phyloP scores from a whole-genome alignment of 2,113 vertebrate species.

The Xiphophorus maculatus region DNA sequence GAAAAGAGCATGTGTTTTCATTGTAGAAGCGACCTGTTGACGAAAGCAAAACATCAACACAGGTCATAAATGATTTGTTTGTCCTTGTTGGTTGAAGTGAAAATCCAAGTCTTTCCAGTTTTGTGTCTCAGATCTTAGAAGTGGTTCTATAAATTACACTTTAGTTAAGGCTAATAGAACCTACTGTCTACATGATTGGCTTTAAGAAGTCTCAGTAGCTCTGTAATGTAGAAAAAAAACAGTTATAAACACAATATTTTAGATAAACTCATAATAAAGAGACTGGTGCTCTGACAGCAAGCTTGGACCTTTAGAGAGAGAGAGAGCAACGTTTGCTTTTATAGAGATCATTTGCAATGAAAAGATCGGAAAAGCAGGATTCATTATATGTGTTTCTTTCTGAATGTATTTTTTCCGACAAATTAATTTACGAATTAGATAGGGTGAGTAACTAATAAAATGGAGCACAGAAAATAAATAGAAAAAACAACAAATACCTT shows the following conservation, averaged over 20 bases:
- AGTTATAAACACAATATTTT: not conserved
- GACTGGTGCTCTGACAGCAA: not conserved
- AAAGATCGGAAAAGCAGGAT: not conserved
- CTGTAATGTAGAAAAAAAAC: not conserved
- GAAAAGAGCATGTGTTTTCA: not conserved
- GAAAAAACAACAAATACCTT: not conserved
- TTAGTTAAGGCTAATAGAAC: no score
- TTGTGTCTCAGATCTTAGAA: not conserved
- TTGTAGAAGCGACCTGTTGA: not conserved
- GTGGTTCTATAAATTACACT: not conserved
- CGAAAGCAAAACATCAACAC: not conserved
- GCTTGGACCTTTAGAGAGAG: not conserved
- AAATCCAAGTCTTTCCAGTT: not conserved
- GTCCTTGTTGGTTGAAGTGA: not conserved
- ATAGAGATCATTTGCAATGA: not conserved
- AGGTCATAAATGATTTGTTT: not conserved
- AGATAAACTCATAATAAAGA: not conserved
- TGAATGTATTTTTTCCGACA: not conserved
- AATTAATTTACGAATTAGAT: not conserved
- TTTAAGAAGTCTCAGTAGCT: not conserved
- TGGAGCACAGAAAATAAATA: not conserved
- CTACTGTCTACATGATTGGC: not conserved
- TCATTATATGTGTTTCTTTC: not conserved
- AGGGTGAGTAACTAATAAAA: not conserved
- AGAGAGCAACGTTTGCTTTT: not conserved